Percentiles rank a stretch among this genome's conserved stretches.
Conservation (phyloP, 2,888 invertebrate species). For the Nesidiocoris tenuis region DNA sequence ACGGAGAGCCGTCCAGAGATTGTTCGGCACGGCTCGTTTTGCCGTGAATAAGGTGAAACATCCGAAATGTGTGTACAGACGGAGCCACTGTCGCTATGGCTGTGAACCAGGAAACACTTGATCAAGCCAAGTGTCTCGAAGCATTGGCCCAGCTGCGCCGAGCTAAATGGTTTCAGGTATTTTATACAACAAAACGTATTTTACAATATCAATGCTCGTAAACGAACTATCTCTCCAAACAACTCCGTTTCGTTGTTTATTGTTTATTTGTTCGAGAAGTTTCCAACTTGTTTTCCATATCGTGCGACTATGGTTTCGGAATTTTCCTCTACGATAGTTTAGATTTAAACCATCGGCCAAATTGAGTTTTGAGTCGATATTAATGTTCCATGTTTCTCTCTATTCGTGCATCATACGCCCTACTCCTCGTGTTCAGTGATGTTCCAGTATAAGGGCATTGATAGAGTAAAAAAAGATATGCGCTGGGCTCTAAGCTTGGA, state of each 20-base stretch:
- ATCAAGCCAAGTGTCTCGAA: constrained; percentile 89
- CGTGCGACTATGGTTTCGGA: neutral
- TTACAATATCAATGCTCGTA: constrained; percentile 50
- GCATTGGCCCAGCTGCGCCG: constrained; percentile 99
- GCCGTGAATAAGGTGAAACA: constrained; percentile 48
- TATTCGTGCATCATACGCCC: neutral
- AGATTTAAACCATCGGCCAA: neutral
- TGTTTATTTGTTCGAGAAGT: neutral
- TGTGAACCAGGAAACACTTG: constrained; percentile 64
- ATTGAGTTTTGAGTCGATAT: neutral
- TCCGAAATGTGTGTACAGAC: constrained; percentile 48
- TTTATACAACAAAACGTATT: constrained; percentile 40
- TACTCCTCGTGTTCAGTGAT: neutral
- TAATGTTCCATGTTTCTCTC: neutral
- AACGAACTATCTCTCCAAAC: neutral
- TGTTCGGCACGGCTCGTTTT: constrained; percentile 23
- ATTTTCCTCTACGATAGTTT: neutral
- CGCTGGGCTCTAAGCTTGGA: constrained; percentile 34
- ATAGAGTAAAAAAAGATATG: constrained; percentile 45
- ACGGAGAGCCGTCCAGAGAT: neutral
- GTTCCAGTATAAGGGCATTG: constrained; percentile 44
- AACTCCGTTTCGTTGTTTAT: neutral
- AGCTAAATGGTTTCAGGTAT: constrained; percentile 99
- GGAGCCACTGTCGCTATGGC: constrained; percentile 45
- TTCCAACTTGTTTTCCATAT: neutral